These are phyloP conservation scores for Eueides isabella DNA, from an alignment of 1,140 invertebrate genomes.

Conservation along the genomic window DNA sequence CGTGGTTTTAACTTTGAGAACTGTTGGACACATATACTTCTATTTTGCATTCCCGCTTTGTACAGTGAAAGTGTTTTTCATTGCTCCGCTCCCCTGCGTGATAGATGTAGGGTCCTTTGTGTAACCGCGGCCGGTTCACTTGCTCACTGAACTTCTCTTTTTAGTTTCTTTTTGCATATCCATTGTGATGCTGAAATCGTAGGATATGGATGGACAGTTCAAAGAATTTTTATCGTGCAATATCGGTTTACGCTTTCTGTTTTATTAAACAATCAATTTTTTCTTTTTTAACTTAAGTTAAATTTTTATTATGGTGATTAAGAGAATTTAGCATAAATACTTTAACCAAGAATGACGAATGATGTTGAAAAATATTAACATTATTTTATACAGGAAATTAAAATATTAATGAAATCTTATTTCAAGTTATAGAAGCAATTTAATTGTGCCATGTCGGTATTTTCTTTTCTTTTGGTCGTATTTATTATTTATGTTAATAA, in stretches of 20 bases:
- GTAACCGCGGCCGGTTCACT: constrained; percentile 45
- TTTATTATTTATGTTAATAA: not conserved
- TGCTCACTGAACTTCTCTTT: constrained; percentile 47
- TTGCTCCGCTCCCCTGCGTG: constrained; percentile 46
- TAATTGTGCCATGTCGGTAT: no score
- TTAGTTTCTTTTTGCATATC: constrained; percentile 26
- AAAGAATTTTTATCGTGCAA: constrained; percentile 17
- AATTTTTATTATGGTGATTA: not conserved
- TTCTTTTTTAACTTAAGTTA: not conserved
- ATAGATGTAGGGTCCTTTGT: constrained; percentile 48
- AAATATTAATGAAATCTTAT: no score
- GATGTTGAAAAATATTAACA: no score
- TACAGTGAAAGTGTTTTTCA: constrained; percentile 55
- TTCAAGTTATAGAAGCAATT: no score
- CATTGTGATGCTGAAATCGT: constrained; percentile 23
- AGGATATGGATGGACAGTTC: constrained; percentile 16
- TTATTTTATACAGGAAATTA: no score
- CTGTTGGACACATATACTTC: not conserved
- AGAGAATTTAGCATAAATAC: no score
- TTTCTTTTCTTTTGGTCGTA: no score
- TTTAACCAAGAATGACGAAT: no score
- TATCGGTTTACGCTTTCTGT: not conserved
- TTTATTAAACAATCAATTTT: not conserved
- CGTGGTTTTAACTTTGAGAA: not conserved
- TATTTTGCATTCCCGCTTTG: constrained; percentile 50